Evolutionary conservation across 2,888 invertebrate genomes (phyloP).

Genomic region (Chymomyza fuscimana): DNA sequence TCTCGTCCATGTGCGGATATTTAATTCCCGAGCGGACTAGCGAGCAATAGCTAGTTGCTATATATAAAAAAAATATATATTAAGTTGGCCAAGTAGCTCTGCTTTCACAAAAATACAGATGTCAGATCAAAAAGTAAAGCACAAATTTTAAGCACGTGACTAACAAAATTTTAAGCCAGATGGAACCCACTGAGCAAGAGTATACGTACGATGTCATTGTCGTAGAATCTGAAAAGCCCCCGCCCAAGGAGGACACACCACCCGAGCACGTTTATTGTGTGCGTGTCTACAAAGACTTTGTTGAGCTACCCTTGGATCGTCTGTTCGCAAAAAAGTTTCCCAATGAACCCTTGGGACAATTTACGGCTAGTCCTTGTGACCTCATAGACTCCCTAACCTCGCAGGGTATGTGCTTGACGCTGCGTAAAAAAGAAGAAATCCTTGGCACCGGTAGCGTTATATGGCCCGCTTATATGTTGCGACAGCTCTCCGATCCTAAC

Average conservation of each 20-base stretch:
- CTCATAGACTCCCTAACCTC: conserved; percentile 36
- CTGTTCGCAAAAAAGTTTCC: conserved; percentile 30
- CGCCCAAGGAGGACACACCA: background rate
- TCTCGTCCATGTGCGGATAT: background rate
- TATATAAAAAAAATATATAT: too few relatives aligned
- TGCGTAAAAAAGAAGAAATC: conserved; percentile 15
- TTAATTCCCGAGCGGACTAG: too few relatives aligned
- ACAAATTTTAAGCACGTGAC: background rate
- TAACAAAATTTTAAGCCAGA: conserved; percentile 14
- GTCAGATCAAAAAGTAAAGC: too few relatives aligned
- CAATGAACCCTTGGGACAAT: conserved; percentile 18
- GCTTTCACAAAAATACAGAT: too few relatives aligned
- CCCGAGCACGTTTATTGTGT: conserved; percentile 18
- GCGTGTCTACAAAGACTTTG: conserved; percentile 35
- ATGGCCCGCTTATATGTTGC: conserved; percentile 52
- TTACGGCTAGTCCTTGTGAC: conserved; percentile 54
- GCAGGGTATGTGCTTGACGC: conserved; percentile 40
- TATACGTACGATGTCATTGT: conserved; percentile 49
- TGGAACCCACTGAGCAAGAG: conserved; percentile 28
- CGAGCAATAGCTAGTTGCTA: background rate
- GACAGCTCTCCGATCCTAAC: conserved; percentile 46
- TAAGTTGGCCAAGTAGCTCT: too few relatives aligned
- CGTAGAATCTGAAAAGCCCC: conserved; percentile 7
- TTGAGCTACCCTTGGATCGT: conserved; percentile 38
- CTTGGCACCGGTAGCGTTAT: conserved; percentile 49